phyloP scores from a whole-genome alignment of 2,797 vertebrate genomes.

The Bovichtus diacanthus region DNA sequence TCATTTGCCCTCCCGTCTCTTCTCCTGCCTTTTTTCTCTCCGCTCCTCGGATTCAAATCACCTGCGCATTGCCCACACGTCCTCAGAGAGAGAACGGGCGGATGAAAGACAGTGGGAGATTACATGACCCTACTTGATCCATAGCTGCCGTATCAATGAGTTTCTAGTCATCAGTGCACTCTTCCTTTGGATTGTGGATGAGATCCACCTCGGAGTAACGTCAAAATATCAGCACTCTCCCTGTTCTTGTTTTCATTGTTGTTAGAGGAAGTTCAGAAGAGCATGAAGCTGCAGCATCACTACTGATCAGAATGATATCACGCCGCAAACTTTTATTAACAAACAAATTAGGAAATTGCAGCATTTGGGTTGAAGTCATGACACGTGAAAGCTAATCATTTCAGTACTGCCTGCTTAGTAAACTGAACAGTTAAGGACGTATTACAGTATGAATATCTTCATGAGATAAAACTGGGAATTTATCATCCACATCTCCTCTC shows the following conservation, averaged over 20 bases:
- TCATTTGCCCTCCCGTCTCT: slow-evolving; percentile 52
- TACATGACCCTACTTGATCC: slow-evolving; percentile 64
- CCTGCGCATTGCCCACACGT: slow-evolving; percentile 57
- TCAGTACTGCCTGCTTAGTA: slow-evolving; percentile 1
- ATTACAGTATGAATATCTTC: slow-evolving; percentile 32
- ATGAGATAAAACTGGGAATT: slow-evolving; percentile 31
- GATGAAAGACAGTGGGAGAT: slow-evolving; percentile 60
- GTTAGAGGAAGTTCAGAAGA: slow-evolving; percentile 26
- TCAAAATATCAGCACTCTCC: slow-evolving; percentile 11
- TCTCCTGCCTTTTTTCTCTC: slow-evolving; percentile 46
- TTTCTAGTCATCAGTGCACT: slow-evolving; percentile 34
- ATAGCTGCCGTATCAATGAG: slow-evolving; percentile 46
- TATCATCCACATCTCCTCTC: slow-evolving; percentile 39
- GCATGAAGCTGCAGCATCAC: background rate
- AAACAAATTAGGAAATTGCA: background rate
- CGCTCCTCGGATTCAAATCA: slow-evolving; percentile 58
- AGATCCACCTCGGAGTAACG: slow-evolving; percentile 28
- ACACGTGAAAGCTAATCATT: slow-evolving; percentile 1
- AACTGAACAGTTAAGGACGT: slow-evolving; percentile 2
- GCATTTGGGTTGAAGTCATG: background rate
- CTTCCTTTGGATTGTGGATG: slow-evolving; percentile 42
- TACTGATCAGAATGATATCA: background rate
- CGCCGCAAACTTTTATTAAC: background rate
- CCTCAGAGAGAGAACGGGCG: slow-evolving; percentile 38
- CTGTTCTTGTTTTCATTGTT: slow-evolving; percentile 35